These are phyloP conservation scores for Temnothorax nylanderi DNA, from an alignment of 1,140 invertebrate species.

Conservation along the genomic window DNA sequence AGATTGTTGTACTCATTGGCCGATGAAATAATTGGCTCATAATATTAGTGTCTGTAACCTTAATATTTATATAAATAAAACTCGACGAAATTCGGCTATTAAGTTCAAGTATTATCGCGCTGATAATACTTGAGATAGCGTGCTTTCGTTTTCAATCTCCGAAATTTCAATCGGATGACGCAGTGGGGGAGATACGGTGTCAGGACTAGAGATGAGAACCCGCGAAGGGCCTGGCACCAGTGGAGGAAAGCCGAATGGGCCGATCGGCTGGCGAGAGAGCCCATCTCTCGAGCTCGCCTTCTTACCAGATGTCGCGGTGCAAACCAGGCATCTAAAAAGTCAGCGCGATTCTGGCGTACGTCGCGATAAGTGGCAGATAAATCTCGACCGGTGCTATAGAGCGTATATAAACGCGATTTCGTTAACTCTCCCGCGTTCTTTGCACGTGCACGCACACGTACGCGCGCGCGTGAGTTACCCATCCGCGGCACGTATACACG, in stretches of 20 bases:
- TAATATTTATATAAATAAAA: background rate
- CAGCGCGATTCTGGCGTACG: conserved; percentile 58
- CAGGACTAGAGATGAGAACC: conserved; percentile 47
- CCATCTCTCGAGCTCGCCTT: conserved; percentile 14
- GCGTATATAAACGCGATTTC: conserved; percentile 47
- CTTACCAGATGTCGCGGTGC: conserved; percentile 60
- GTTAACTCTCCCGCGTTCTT: conserved; percentile 34
- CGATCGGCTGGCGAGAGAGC: conserved; percentile 22
- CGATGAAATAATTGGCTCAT: background rate
- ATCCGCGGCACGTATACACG: background rate
- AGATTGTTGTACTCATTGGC: background rate
- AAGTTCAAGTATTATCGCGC: background rate
- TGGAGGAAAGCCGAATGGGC: conserved; percentile 19
- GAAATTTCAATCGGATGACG: background rate
- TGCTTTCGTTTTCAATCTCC: background rate
- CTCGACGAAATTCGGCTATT: background rate
- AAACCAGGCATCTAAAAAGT: conserved; percentile 52
- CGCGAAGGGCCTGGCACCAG: background rate
- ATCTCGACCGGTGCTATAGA: conserved; percentile 38
- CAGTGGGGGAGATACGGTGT: background rate
- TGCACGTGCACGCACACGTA: background rate
- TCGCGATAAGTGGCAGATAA: conserved; percentile 64
- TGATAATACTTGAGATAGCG: background rate
- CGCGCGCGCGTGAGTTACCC: background rate
- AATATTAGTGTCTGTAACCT: background rate